Conservation (phyloP, 2,888 invertebrate species). For the Branchellion lobata region DNA sequence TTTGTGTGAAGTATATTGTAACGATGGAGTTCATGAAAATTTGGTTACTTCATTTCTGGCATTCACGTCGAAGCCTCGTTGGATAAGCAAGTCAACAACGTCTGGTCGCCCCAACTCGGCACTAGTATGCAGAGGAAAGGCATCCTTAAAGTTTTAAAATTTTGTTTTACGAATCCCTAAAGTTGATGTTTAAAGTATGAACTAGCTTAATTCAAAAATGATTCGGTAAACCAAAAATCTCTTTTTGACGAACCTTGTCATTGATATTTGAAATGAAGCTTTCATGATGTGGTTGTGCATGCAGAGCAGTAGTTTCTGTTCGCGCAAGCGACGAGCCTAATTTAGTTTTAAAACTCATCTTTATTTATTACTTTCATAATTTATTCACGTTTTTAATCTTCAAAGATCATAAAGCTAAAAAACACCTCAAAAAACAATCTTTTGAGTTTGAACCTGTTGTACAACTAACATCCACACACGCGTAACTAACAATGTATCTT, state of each 20-base stretch:
- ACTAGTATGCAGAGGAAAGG: constrained; percentile 64
- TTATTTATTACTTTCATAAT: background rate
- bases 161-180: no score
- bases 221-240: no score
- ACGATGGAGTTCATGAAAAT: no score
- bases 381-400: background rate
- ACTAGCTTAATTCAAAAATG: no score
- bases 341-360: no score
- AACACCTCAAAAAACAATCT: background rate
- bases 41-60: constrained; percentile 66
- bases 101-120: constrained; percentile 67
- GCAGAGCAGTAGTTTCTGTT: no score
- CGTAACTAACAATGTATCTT: background rate
- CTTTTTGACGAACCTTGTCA: background rate
- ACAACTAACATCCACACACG: background rate
- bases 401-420: background rate
- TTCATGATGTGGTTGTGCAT: no score
- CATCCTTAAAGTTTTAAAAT: background rate
- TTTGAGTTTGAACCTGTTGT: background rate
- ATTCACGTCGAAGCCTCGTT: constrained; percentile 65
- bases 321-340: background rate
- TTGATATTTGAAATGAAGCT: no score
- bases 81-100: constrained; percentile 63
- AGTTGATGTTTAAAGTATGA: no score
- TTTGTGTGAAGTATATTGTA: no score